phyloP scores from a whole-genome alignment of 2,113 vertebrate genomes.

The Tragelaphus buxtoni region DNA sequence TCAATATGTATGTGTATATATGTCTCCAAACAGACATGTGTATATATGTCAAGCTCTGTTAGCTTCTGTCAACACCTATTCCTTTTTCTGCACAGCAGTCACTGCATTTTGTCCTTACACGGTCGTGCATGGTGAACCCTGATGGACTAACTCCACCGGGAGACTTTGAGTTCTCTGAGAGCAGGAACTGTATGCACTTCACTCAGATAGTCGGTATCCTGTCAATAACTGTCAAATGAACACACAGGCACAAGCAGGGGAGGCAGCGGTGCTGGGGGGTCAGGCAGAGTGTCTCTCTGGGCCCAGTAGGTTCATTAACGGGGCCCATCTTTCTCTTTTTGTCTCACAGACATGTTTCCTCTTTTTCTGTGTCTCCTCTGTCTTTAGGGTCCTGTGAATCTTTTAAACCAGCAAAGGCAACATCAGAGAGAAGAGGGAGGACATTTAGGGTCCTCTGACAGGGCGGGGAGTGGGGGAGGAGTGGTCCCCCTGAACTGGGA shows the following conservation, averaged over 20 bases:
- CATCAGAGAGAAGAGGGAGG: neutral
- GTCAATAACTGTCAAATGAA: neutral
- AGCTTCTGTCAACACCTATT: neutral
- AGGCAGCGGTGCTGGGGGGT: neutral
- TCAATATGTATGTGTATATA: neutral
- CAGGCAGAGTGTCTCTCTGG: neutral
- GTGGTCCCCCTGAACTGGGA: neutral
- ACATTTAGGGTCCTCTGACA: neutral
- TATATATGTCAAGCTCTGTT: neutral
- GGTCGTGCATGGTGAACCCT: neutral
- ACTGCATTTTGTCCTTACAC: neutral
- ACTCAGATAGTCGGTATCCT: neutral
- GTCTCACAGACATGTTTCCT: neutral
- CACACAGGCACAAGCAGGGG: neutral
- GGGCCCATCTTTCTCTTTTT: neutral
- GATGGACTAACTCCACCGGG: neutral
- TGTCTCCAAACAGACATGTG: neutral
- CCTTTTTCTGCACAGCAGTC: neutral
- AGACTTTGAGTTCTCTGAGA: neutral
- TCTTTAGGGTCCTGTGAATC: neutral
- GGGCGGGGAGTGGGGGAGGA: rapidly evolving
- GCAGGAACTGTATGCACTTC: neutral
- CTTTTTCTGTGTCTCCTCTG: neutral
- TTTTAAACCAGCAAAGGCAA: neutral
- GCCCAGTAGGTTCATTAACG: neutral